Evolutionary conservation across 2,888 invertebrate genomes (phyloP), one percentile per base, ranked within the genome.

Genomic region (Hypomecis punctinalis): DNA sequence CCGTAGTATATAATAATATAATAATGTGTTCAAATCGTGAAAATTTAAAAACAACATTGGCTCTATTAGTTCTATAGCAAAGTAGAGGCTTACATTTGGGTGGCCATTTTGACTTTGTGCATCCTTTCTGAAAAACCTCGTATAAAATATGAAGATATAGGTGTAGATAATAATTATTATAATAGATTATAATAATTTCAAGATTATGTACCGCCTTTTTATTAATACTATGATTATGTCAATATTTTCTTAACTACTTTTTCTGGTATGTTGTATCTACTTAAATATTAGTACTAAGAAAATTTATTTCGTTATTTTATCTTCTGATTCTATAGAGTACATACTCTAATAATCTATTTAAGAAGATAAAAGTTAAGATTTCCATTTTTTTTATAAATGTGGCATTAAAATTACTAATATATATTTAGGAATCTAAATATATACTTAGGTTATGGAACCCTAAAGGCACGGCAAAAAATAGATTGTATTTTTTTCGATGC

Each of bases 341-440:
- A 40, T 9, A 40, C 40, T 6, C 10, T 9, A 40, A 40, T 40
- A 9, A 40, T 10, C 10, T 40, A 10, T 40, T 40, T 40, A 40
- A 40, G 40, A 40, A 40, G 40, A 40, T 40, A 40, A 9, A 9
- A 40, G 10, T 40, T 9, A 7, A 40, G 8, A 40, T 6, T 40
- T 40, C 10, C 5, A 40, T 40, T 40, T 10, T n/a, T 40, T 40
- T 40, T 8, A 9, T 40, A 40, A 47, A 9, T 13, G 61, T 54
- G 61, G 56, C 45, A 55, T 63, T 57, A 43, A 42, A 58, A 52
- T 54, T 60, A 79, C 84, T 86, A 79, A 81, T 83, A 83, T 85
- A 80, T 86, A 86, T 87, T 88, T 88, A 87, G 82, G 70, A 78
- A 79, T 74, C 79, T 88, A 86, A 88, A 87, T 88, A 88, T 85